These are phyloP conservation scores for Vulpes ferrilata DNA, from an alignment of 2,113 vertebrate genomes.

Conservation along the genomic window DNA sequence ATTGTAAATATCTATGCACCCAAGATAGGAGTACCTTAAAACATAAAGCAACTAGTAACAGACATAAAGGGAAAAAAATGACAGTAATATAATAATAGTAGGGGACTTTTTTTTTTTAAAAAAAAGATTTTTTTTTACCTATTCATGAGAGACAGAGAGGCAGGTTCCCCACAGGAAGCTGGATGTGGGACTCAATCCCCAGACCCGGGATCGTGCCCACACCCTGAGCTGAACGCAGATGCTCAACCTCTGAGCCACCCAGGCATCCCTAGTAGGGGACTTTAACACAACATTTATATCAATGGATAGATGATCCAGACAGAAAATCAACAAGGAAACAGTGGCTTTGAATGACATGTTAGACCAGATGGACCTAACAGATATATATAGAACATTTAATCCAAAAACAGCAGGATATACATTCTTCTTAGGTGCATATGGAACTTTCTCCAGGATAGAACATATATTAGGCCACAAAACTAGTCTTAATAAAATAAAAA, in stretches of 20 bases:
- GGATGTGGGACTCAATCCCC: too few species aligned
- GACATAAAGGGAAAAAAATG: background rate
- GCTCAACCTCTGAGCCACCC: too few species aligned
- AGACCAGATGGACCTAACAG: background rate
- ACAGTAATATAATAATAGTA: background rate
- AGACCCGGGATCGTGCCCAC: too few species aligned
- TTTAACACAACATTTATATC: background rate
- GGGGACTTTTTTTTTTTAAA: background rate
- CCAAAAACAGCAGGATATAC: background rate
- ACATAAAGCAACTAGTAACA: background rate
- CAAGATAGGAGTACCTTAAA: background rate
- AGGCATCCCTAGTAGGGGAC: background rate
- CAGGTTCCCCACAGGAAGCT: too few species aligned
- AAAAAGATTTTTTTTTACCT: too few species aligned
- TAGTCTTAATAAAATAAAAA: background rate
- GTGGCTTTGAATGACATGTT: background rate
- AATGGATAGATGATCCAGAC: background rate
- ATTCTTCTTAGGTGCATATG: background rate
- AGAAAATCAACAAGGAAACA: background rate
- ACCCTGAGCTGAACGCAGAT: too few species aligned
- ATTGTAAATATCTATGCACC: background rate
- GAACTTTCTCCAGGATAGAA: background rate
- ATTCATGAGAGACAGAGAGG: too few species aligned
- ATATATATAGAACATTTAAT: background rate
- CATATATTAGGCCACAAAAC: background rate